These are phyloP conservation scores for Acrobasis suavella DNA, from an alignment of 2,888 invertebrate genomes.

Conservation along the genomic window DNA sequence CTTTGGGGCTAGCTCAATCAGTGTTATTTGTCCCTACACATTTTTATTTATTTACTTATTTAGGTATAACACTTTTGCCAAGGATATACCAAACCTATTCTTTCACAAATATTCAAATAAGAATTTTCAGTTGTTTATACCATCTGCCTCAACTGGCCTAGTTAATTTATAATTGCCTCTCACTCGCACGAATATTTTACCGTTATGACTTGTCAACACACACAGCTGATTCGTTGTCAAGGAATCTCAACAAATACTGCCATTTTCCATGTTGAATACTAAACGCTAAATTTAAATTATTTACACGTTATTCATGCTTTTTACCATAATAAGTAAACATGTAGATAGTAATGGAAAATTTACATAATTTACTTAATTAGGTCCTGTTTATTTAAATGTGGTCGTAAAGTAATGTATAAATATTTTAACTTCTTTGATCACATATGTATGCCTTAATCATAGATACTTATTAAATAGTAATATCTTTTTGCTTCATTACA, in stretches of 20 bases:
- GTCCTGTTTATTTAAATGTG: neutral
- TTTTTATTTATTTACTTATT: too few relatives aligned
- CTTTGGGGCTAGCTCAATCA: too few relatives aligned
- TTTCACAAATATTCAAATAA: too few relatives aligned
- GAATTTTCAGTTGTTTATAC: too few relatives aligned
- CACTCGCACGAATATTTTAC: constrained; percentile 1
- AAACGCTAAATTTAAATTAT: neutral
- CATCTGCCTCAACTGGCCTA: too few relatives aligned
- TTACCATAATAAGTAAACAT: neutral
- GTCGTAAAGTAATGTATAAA: neutral
- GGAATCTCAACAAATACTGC: neutral
- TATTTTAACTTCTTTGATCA: neutral
- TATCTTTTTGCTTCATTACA: too few relatives aligned
- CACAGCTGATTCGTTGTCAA: neutral
- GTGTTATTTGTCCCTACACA: too few relatives aligned
- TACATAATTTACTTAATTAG: neutral
- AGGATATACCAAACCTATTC: too few relatives aligned
- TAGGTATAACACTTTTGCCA: too few relatives aligned
- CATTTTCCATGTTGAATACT: neutral
- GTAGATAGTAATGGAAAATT: neutral
- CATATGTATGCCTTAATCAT: too few relatives aligned
- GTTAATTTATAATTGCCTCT: neutral
- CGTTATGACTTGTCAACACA: neutral
- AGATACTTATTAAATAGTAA: too few relatives aligned
- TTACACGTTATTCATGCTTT: neutral